Evolutionary conservation across 2,113 vertebrate genomes (phyloP).

Genomic region (Dryoscopus gambensis): DNA sequence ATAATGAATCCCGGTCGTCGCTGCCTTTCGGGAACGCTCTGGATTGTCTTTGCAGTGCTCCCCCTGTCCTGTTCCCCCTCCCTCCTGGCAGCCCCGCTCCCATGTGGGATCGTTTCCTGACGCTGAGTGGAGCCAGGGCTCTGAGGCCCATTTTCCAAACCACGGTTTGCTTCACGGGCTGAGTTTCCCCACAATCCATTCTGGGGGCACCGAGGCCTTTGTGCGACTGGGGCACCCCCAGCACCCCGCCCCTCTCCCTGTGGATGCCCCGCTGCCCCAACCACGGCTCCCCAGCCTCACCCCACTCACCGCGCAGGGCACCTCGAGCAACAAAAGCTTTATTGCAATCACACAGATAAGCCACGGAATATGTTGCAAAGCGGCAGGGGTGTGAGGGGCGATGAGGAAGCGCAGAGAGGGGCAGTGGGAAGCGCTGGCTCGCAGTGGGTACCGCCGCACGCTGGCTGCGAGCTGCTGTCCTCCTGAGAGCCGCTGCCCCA

Average conservation of each 20-base stretch:
- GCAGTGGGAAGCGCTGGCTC: not conserved
- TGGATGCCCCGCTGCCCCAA: not conserved
- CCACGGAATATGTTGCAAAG: not conserved
- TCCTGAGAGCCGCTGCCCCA: not conserved
- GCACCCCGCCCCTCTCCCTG: not conserved
- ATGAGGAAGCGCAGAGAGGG: not conserved
- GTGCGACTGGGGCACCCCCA: accelerated
- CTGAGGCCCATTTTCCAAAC: conserved; percentile 45
- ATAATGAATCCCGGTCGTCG: not conserved
- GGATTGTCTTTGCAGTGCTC: not conserved
- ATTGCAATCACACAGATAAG: conserved; percentile 21
- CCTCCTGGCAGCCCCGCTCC: not conserved
- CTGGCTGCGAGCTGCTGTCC: not conserved
- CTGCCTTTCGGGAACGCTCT: not conserved
- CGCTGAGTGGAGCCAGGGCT: not conserved
- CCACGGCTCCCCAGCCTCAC: not conserved
- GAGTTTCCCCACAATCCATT: not conserved
- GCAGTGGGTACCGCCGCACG: not conserved
- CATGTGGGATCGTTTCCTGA: not conserved
- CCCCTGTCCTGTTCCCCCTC: not conserved
- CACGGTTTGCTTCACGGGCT: not conserved
- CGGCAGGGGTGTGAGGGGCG: not conserved
- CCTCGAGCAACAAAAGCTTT: conserved; percentile 30
- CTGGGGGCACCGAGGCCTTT: not conserved
- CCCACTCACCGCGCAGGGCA: not conserved